Conservation (phyloP, 2,113 vertebrate genomes). For the Harpagus bidentatus region DNA sequence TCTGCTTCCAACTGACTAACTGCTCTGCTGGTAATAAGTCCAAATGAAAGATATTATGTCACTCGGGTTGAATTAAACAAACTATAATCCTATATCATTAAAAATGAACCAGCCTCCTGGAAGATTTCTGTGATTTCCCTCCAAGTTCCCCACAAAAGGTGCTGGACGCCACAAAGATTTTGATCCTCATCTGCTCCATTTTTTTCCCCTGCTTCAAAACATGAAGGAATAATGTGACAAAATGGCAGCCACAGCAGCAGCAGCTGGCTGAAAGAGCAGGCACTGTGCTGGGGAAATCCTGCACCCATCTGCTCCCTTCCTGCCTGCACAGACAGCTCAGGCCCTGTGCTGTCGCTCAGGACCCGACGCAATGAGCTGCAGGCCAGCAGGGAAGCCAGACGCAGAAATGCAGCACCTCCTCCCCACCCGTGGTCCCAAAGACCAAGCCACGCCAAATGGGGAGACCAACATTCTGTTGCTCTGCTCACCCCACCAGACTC, state of each 20-base stretch:
- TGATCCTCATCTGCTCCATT: background rate
- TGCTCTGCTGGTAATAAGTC: conserved; percentile 45
- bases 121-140: background rate
- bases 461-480: background rate
- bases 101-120: conserved; percentile 47
- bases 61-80: conserved; percentile 66
- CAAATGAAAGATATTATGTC: conserved; percentile 68
- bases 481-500: background rate
- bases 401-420: background rate
- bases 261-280: background rate
- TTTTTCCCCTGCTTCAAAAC: background rate
- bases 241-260: background rate
- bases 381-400: background rate
- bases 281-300: background rate
- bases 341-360: background rate
- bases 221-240: background rate
- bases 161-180: background rate
- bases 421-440: background rate
- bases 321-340: no score
- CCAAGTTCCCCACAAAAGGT: background rate
- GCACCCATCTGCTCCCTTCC: rapidly evolving
- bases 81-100: conserved; percentile 46
- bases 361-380: background rate
- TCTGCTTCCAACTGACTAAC: conserved; percentile 39
- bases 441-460: rapidly evolving